A percentile compares a stretch with the other conserved stretches of the same genome.
phyloP scores from a whole-genome alignment of 2,888 invertebrate species.

The Agrilus biguttatus region DNA sequence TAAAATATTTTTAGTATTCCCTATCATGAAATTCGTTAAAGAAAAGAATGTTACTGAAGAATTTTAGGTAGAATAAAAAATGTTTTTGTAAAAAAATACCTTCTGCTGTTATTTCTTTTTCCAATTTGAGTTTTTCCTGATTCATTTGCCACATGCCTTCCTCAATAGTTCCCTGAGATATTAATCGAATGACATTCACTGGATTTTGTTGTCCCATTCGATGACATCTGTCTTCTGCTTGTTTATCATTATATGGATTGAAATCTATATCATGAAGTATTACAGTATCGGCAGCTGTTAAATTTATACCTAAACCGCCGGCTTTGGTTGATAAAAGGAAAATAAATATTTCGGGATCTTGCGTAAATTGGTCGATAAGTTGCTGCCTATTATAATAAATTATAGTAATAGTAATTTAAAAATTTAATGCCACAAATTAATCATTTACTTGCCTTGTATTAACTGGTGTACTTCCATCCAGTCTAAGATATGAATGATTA shows the following conservation, averaged over 20 bases:
- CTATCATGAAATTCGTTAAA: no score
- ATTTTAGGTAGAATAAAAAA: no score
- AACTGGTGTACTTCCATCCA: constrained; percentile 86
- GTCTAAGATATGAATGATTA: constrained; percentile 57
- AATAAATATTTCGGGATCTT: constrained; percentile 64
- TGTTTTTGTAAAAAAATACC: constrained; percentile 14
- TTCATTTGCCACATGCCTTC: constrained; percentile 85
- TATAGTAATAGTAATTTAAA: not conserved
- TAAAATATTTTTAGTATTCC: not conserved
- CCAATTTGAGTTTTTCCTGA: constrained; percentile 80
- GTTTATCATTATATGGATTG: constrained; percentile 97
- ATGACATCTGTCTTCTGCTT: constrained; percentile 85
- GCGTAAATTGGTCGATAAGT: constrained; percentile 78
- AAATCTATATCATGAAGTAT: constrained; percentile 96
- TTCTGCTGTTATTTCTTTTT: constrained; percentile 65
- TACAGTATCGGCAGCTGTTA: constrained; percentile 89
- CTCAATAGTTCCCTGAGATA: constrained; percentile 79
- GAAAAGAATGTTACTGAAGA: no score
- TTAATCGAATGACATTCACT: constrained; percentile 72
- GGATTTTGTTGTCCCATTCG: constrained; percentile 66
- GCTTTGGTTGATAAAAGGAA: constrained; percentile 88
- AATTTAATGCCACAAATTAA: not conserved
- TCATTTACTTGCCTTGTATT: constrained; percentile 42
- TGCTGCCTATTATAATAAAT: constrained; percentile 51
- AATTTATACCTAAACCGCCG: constrained; percentile 90